Evolutionary conservation across 2,888 invertebrate species (phyloP).

Genomic region (Dichetophora obliterata): DNA sequence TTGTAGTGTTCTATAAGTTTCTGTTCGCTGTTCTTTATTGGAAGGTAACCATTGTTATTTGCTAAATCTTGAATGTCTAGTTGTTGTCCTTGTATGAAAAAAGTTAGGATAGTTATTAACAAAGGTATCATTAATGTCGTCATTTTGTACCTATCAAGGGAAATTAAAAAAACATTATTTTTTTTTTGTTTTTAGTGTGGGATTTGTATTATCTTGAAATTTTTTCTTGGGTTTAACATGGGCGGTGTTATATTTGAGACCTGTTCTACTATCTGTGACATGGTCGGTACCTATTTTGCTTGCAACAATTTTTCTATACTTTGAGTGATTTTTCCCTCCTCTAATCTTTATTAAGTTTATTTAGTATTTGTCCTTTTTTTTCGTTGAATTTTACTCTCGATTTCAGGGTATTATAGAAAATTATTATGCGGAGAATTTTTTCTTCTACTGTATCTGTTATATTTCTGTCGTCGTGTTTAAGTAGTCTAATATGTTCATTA

Average conservation of each 20-base stretch:
- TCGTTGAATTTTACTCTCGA: neutral
- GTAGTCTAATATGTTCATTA: no score
- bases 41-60: conserved; percentile 26
- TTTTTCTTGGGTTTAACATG: neutral
- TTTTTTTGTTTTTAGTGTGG: conserved; percentile 10
- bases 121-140: neutral
- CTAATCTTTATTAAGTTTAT: neutral
- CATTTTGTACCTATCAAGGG: no score
- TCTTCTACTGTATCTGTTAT: neutral
- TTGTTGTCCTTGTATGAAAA: neutral
- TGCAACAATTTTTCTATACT: conserved; percentile 1
- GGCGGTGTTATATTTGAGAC: neutral
- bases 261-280: neutral
- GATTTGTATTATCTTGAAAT: neutral
- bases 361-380: neutral
- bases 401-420: conserved; percentile 7
- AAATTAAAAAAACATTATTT: no score
- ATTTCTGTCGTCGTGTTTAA: conserved; percentile 4
- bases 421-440: neutral
- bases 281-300: neutral
- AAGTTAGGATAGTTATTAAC: neutral
- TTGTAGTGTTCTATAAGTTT: conserved; percentile 29
- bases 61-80: conserved; percentile 20
- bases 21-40: conserved; percentile 24
- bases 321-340: conserved; percentile 10